Evolutionary conservation across 2,113 vertebrate species (phyloP).

Genomic region (Pangasianodon hypophthalmus): DNA sequence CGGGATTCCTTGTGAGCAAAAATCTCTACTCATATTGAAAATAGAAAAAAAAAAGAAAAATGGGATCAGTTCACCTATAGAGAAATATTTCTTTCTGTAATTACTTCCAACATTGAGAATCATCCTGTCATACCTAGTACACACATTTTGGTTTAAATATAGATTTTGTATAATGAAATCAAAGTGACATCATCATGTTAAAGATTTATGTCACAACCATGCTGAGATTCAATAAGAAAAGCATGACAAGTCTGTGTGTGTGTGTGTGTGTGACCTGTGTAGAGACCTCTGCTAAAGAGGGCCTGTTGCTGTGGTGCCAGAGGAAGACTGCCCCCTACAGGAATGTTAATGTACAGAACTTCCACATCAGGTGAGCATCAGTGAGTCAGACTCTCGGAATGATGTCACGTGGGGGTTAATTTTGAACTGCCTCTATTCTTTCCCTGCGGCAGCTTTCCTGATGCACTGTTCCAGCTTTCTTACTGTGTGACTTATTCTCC

Average conservation of each 20-base stretch:
- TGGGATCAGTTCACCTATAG: too few species aligned
- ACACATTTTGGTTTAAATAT: neutral
- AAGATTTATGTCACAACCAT: neutral
- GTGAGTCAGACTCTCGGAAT: neutral
- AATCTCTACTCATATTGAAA: neutral
- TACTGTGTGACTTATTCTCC: neutral
- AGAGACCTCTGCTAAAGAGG: constrained; percentile 94
- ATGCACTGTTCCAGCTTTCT: neutral
- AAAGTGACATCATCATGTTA: neutral
- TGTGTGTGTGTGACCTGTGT: constrained; percentile 27
- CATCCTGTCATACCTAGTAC: neutral
- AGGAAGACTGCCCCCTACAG: constrained; percentile 92
- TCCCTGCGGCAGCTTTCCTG: neutral
- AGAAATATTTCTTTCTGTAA: neutral
- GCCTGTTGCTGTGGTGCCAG: constrained; percentile 90
- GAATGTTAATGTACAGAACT: constrained; percentile 93
- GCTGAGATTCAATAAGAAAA: neutral
- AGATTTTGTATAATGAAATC: neutral
- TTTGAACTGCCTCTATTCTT: neutral
- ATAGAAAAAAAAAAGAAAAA: neutral
- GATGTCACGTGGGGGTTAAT: neutral
- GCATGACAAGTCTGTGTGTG: neutral
- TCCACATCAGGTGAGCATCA: constrained; percentile 86
- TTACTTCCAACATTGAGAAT: neutral
- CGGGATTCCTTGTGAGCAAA: neutral